Percentiles rank a stretch among this genome's conserved stretches.
Conservation (phyloP, 2,888 invertebrate genomes). For the Drosophila quinaria region DNA sequence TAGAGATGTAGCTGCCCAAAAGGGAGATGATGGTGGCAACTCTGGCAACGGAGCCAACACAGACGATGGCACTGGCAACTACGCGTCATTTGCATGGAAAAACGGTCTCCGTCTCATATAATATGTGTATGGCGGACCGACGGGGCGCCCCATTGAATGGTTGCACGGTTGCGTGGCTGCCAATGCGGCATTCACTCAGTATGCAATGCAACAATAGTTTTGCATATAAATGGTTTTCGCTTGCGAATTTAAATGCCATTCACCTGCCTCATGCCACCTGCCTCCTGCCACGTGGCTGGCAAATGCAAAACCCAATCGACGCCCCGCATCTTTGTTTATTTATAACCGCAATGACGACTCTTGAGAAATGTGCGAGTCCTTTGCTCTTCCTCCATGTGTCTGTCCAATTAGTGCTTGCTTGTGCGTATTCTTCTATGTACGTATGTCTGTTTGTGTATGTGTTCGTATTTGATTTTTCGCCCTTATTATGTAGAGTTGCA, state of each 20-base stretch:
- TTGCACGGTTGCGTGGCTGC: constrained; percentile 21
- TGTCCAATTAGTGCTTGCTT: constrained; percentile 66
- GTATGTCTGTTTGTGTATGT: constrained; percentile 35
- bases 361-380: constrained; percentile 43
- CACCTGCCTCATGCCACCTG: constrained; percentile 46
- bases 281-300: constrained; percentile 13
- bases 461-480: constrained; percentile 58
- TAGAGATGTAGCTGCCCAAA: constrained; percentile 64
- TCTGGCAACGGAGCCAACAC: constrained; percentile 5
- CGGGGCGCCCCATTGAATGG: neutral
- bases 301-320: constrained; percentile 59
- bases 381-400: constrained; percentile 27
- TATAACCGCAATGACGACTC: constrained; percentile 50
- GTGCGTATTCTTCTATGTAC: constrained; percentile 23
- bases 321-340: constrained; percentile 71
- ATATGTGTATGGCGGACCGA: constrained; percentile 36
- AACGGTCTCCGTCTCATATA: constrained; percentile 61
- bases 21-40: constrained; percentile 1
- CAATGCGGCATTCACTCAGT: constrained; percentile 76
- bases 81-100: constrained; percentile 83
- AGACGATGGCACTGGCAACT: constrained; percentile 59
- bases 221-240: constrained; percentile 84
- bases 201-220: constrained; percentile 83
- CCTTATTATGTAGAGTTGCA: constrained; percentile 65
- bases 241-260: constrained; percentile 83